Base-by-base conservation (phyloP, 2,113 vertebrate genomes). In the Recurvirostra avosetta region DNA sequence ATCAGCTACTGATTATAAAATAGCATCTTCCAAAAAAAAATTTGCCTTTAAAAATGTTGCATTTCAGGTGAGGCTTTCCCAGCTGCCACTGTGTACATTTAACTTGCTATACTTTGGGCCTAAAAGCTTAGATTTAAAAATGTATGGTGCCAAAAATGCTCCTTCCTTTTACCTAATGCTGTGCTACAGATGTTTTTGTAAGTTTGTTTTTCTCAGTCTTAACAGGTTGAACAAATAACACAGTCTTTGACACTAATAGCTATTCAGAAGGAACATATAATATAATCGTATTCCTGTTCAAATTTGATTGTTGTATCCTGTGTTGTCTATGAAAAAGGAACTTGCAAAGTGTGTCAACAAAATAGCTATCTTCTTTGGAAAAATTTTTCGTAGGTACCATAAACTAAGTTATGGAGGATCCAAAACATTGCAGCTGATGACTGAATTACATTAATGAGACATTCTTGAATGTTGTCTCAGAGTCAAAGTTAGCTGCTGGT, bases 91-190 rank as follows among this genome's bases (percentile, higher is more conserved):
- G 89, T 88, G 80, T 95, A 80, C 36, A 3, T 96, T 92, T 75
- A 41, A 73, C 73, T 95, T 86, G 67, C 67, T 95, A 71, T 72
- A 91, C 72, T 89, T 90, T 27, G 61, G 90, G 88, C 83, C 94
- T 95, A 47, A 93, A 90, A 85, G 71, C 80, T 96, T 96, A 56
- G 59, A 86, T 94, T 95, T 96, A 50, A 96, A 96, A 90, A 95
- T 77, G 71, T 93, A 74, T 62, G 80, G 97, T 98, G 98, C 98
- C 98, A 98, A 98, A 98, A 98, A 96, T 68, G 88, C 58, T 97
- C 78, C 38, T 87, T 80, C 84, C 92, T 96, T 96, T 97, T 87
- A 96, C 89, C 63, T 90, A 96, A 72, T 92, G 95, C 97, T 98
- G 90, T 94, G 86, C 87, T 96, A 52, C 65, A 30, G 81, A 80